Conservation (phyloP, 2,888 invertebrate species). For the Yponomeuta plumbellus region DNA sequence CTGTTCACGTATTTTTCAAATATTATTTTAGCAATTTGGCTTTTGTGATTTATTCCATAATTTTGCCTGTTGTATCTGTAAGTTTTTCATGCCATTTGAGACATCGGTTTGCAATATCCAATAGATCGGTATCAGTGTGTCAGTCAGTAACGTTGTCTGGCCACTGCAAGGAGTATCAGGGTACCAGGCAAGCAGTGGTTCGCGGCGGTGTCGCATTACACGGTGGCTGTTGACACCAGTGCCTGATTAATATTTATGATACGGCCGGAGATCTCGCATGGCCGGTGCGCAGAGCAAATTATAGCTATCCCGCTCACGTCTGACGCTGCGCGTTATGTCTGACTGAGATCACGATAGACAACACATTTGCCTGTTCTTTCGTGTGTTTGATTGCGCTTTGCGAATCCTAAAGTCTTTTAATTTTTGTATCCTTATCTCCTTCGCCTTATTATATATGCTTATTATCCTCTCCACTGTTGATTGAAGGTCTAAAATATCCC, state of each 20-base stretch:
- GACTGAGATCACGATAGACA: conserved; percentile 43
- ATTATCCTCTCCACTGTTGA: not conserved
- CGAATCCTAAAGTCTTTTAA: conserved; percentile 67
- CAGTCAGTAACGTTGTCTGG: conserved; percentile 37
- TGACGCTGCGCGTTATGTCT: conserved; percentile 30
- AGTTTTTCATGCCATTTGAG: too few relatives aligned
- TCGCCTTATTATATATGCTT: conserved; percentile 27
- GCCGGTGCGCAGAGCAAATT: conserved; percentile 72
- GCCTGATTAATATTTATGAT: conserved; percentile 78
- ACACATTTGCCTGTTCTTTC: conserved; percentile 57
- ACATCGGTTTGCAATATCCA: not conserved
- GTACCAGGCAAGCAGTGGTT: conserved; percentile 69
- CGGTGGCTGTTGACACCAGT: conserved; percentile 77
- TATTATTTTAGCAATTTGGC: not conserved
- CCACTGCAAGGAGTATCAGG: conserved; percentile 34
- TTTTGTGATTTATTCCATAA: not conserved
- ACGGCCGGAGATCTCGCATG: conserved; percentile 75
- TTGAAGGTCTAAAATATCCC: not conserved
- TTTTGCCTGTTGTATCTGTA: too few relatives aligned
- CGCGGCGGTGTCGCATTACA: conserved; percentile 73
- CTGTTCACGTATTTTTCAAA: not conserved
- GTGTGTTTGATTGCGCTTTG: conserved; percentile 63
- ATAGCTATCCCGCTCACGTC: conserved; percentile 56
- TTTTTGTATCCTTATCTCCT: conserved; percentile 53
- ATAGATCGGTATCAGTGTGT: conserved; percentile 4